A percentile compares a stretch with the other conserved stretches of the same genome.
Evolutionary conservation across 2,888 invertebrate genomes (phyloP).

Genomic region (Agapetus fuscipes): DNA sequence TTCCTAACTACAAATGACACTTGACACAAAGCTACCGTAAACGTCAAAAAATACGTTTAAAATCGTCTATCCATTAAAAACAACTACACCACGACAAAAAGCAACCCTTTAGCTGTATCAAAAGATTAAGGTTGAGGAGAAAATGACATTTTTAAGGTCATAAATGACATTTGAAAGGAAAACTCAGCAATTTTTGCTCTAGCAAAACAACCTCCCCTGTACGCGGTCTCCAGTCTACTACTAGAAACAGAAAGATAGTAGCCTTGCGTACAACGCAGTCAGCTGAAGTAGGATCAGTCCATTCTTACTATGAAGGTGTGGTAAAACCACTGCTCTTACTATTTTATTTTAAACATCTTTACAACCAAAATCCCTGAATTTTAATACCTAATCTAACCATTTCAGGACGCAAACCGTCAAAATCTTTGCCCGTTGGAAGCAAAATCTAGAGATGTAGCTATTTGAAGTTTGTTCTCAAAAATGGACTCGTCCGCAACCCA

Average conservation of each 20-base stretch:
- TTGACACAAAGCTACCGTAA: constrained; percentile 25
- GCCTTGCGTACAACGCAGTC: constrained; percentile 46
- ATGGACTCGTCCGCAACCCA: constrained; percentile 56
- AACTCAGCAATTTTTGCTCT: neutral
- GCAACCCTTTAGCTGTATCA: neutral
- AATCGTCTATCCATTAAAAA: constrained; percentile 8
- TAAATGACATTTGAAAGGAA: constrained; percentile 16
- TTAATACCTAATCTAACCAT: too few relatives aligned
- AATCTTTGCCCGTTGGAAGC: too few relatives aligned
- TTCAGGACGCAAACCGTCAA: too few relatives aligned
- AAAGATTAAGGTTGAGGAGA: constrained; percentile 8
- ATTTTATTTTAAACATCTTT: neutral
- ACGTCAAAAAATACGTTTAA: constrained; percentile 18
- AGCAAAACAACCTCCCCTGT: constrained; percentile 28
- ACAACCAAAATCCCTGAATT: too few relatives aligned
- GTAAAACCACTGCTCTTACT: neutral
- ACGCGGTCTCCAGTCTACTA: constrained; percentile 37
- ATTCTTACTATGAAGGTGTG: constrained; percentile 32
- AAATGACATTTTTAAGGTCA: constrained; percentile 9
- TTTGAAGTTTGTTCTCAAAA: constrained; percentile 32
- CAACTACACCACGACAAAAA: constrained; percentile 1
- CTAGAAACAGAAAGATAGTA: constrained; percentile 43
- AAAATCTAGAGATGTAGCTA: neutral
- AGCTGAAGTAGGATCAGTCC: constrained; percentile 44
- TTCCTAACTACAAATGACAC: constrained; percentile 31